A percentile compares a stretch with the other conserved stretches of the same genome.
Conservation (phyloP, 35 echinoderm and acorn worm species). For the Holothuria glaberrima region DNA sequence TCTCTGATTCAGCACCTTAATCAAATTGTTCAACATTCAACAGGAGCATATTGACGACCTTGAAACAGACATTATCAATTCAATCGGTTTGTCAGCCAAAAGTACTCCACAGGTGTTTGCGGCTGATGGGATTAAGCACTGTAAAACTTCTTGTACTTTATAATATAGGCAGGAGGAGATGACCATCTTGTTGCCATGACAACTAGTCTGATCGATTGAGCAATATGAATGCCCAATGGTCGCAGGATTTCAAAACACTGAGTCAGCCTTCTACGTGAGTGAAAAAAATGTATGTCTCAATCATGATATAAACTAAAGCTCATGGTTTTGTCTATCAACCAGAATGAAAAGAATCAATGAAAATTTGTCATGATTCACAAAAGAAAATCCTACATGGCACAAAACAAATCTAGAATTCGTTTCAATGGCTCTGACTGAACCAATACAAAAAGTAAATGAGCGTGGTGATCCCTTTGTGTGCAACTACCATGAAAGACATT, state of each 20-base stretch:
- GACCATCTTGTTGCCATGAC: conserved; percentile 35
- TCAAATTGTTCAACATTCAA: conserved; percentile 61
- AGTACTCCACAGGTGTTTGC: conserved; percentile 49
- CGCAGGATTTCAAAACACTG: conserved; percentile 39
- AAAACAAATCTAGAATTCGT: no score
- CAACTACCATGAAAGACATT: no score
- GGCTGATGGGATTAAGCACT: conserved; percentile 39
- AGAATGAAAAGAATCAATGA: no score
- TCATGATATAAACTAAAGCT: no score
- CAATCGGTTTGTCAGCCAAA: conserved; percentile 7
- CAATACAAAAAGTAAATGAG: no score
- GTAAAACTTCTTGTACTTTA: conserved; percentile 14
- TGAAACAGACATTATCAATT: conserved; percentile 52
- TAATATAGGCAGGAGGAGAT: conserved; percentile 19
- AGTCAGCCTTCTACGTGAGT: conserved; percentile 19
- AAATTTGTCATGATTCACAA: no score
- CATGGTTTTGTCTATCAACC: no score
- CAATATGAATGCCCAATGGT: conserved; percentile 54
- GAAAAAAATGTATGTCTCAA: no score
- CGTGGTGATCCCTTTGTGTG: no score
- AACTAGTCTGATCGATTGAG: conserved; percentile 53
- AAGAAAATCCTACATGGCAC: no score
- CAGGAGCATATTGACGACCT: conserved; percentile 44
- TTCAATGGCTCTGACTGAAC: no score
- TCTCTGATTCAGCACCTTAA: conserved; percentile 37